Conservation (phyloP, 2,113 vertebrate genomes). For the Alexandromys fortis region DNA sequence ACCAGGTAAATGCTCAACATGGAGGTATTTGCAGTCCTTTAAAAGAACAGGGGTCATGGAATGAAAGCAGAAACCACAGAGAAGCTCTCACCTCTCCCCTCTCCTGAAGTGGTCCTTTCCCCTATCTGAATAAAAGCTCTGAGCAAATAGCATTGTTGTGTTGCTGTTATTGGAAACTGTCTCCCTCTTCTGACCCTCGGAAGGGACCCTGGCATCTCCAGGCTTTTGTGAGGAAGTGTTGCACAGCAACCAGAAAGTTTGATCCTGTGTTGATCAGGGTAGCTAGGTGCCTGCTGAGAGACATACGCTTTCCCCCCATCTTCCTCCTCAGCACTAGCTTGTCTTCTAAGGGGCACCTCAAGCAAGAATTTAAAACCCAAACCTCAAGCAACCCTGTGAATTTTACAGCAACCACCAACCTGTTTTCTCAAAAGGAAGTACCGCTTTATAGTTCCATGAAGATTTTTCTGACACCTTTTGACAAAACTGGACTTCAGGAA, state of each 20-base stretch:
- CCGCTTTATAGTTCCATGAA: background rate
- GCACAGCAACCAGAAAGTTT: background rate
- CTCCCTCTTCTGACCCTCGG: background rate
- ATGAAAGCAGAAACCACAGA: constrained; percentile 1
- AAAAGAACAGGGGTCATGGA: background rate
- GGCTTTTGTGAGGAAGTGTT: background rate
- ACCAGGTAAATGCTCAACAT: background rate
- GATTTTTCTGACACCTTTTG: constrained; percentile 2
- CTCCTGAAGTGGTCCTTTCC: background rate
- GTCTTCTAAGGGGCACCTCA: constrained; percentile 34
- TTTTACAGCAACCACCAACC: constrained; percentile 45
- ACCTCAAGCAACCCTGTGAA: background rate
- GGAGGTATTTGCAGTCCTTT: background rate
- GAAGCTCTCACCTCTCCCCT: background rate
- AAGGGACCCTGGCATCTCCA: no score
- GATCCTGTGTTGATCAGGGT: background rate
- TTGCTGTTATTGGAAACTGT: background rate
- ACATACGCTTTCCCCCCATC: background rate
- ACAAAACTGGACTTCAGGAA: background rate
- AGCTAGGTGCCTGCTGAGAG: background rate
- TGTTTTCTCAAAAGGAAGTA: background rate
- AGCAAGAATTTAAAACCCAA: constrained; percentile 57
- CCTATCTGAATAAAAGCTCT: background rate
- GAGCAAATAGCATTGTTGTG: background rate
- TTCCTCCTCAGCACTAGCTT: background rate